Conservation (phyloP, 2,797 vertebrate genomes). For the Harpagifer antarcticus region DNA sequence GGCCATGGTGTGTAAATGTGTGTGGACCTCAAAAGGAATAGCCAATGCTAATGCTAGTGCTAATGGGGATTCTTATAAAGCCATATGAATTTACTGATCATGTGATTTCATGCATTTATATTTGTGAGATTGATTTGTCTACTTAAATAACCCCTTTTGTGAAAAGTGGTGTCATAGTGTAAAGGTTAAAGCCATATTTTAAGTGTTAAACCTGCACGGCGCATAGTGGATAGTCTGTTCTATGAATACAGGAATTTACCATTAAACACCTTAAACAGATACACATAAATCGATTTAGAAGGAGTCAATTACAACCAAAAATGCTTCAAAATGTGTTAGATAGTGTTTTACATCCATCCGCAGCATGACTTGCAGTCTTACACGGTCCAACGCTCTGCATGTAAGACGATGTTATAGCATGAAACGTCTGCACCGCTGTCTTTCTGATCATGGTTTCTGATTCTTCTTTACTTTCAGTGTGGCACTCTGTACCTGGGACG, state of each 20-base stretch:
- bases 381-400: not conserved
- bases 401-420: not conserved
- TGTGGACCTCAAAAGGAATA: too few species aligned
- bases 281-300: not conserved
- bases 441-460: slow-evolving; percentile 5
- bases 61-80: too few species aligned
- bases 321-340: not conserved
- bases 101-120: not conserved
- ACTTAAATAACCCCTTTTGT: not conserved
- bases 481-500: slow-evolving; percentile 18
- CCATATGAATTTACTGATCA: not conserved
- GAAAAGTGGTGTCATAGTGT: not conserved
- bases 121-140: not conserved
- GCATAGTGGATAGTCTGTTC: not conserved
- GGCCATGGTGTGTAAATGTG: too few species aligned
- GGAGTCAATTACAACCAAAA: not conserved
- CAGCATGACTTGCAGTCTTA: not conserved
- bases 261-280: not conserved
- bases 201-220: not conserved
- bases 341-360: not conserved
- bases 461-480: slow-evolving; percentile 17
- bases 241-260: not conserved
- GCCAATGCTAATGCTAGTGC: too few species aligned
- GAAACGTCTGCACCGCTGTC: not conserved
- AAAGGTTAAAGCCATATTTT: not conserved